These are phyloP conservation scores for Fulmarus glacialis DNA, from an alignment of 2,113 vertebrate species.

Conservation along the genomic window DNA sequence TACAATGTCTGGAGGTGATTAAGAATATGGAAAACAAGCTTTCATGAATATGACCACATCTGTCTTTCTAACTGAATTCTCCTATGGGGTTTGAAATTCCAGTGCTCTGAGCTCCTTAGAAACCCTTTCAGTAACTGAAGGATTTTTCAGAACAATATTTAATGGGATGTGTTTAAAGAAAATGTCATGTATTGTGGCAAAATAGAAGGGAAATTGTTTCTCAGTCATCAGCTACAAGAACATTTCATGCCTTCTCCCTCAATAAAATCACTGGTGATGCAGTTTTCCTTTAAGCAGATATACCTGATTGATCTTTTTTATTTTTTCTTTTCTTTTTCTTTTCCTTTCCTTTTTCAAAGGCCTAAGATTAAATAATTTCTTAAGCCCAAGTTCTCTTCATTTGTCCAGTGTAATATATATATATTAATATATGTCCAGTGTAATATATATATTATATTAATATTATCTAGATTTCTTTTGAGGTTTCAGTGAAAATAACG, in stretches of 20 bases:
- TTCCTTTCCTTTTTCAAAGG: background rate
- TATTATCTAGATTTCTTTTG: background rate
- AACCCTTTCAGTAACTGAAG: conserved; percentile 14
- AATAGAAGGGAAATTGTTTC: background rate
- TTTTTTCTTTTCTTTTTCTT: background rate
- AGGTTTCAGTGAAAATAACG: background rate
- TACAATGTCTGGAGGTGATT: conserved; percentile 34
- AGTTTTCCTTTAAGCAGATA: background rate
- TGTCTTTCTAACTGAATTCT: conserved; percentile 17
- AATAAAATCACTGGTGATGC: background rate
- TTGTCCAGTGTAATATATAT: background rate
- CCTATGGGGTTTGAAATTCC: conserved; percentile 49
- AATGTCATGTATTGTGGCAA: background rate
- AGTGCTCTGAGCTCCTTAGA: conserved; percentile 28
- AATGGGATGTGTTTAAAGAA: background rate
- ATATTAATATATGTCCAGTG: background rate
- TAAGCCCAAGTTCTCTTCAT: background rate
- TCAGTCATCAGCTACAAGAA: background rate
- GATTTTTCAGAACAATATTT: conserved; percentile 24
- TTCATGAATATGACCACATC: conserved; percentile 31
- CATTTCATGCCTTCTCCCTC: background rate
- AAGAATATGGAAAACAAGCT: conserved; percentile 40
- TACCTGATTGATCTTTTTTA: accelerated
- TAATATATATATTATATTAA: background rate
- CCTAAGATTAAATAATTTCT: background rate